Percentiles rank a stretch among this genome's conserved stretches.
phyloP scores from a whole-genome alignment of 2,797 vertebrate species.

The Urophycis tenuis region DNA sequence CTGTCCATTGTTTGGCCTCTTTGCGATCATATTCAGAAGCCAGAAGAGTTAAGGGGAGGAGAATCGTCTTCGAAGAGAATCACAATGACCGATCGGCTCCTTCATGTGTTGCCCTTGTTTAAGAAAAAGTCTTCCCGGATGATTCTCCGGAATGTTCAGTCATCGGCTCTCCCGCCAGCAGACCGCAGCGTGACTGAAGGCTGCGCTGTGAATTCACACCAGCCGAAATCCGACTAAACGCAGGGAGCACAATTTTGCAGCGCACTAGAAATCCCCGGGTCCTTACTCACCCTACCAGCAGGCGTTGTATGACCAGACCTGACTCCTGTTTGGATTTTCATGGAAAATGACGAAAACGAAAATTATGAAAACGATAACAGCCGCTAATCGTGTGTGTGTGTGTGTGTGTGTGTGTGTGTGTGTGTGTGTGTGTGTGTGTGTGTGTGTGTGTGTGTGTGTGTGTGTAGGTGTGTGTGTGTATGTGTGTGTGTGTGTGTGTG shows the following conservation, averaged over 20 bases:
- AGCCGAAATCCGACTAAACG: constrained; percentile 45
- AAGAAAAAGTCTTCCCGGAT: constrained; percentile 9
- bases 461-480: too few species aligned
- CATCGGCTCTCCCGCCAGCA: constrained; percentile 45
- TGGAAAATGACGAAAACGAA: neutral
- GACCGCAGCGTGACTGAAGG: constrained; percentile 8
- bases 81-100: constrained; percentile 11
- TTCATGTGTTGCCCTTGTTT: constrained; percentile 11
- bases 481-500: too few species aligned
- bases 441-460: too few species aligned
- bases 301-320: constrained; percentile 39
- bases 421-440: too few species aligned
- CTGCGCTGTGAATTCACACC: constrained; percentile 50
- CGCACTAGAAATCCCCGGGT: constrained; percentile 47
- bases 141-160: constrained; percentile 40
- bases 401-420: too few species aligned
- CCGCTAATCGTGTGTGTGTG: too few species aligned
- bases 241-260: constrained; percentile 41
- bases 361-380: neutral
- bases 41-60: neutral
- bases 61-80: constrained; percentile 34
- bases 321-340: constrained; percentile 9
- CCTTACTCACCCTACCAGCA: constrained; percentile 49
- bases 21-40: constrained; percentile 21
- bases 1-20: constrained; percentile 34